Base-by-base conservation (phyloP, 2,113 vertebrate genomes). In the Hyla sarda region DNA sequence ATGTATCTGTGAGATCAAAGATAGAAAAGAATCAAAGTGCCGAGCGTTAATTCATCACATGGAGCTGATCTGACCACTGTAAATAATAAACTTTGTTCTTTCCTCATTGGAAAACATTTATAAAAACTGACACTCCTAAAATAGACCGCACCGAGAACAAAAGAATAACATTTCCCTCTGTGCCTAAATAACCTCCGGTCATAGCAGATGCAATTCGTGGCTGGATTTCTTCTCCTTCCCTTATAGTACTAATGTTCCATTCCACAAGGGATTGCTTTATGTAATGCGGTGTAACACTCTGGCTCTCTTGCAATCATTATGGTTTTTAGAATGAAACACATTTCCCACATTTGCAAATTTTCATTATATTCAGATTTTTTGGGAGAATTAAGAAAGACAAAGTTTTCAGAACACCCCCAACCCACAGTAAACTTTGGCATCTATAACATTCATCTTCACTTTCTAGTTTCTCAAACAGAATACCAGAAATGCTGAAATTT, bases 21-120 rank as follows among this genome's bases (percentile, higher is more conserved):
- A 37, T 41, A 41, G 32, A 1, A 19, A 21, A 23, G 34, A 71
- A 71, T 71, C 67, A 71, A 71, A 71, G 67, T 41, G 67, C 11
- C 5, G 67, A 37, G 19, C 19, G 34, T 71, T 41, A 21, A 23
- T 37, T 71, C 19, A 71, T 6, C 34, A 71, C 67, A 71, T 19
- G 67, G 67, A 23, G 67, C 16, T 37, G 19, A 71, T 71, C 32
- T 71, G 32, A 71, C 67, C 67, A 71, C 17, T 41, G 67, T 71
- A 71, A 71, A 71, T 71, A 71, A 71, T 23, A 71, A 37, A 71
- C 67, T 71, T 71, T 71, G 67, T 71, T 71, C 34, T 71, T 71
- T 30, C 19, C 11, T 37, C 17, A 41, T 71, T 41, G 19, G 34
- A 71, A 32, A 41, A 71, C 34, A 71, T 37, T 71, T 71, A 71